phyloP scores from a whole-genome alignment of 2,113 vertebrate genomes.

The Falcunculus frontatus region DNA sequence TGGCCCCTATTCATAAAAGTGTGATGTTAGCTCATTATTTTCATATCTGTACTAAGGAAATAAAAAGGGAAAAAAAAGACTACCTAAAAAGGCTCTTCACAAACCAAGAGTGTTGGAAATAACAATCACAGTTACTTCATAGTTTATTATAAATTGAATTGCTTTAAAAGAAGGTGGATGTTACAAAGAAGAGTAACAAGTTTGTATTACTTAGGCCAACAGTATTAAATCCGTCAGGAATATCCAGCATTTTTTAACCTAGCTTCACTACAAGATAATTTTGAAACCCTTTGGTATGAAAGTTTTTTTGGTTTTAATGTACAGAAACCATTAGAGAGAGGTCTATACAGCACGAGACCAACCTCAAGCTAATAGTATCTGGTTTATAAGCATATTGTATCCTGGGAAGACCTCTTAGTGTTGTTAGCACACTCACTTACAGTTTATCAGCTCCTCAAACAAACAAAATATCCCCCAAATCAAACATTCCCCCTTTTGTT shows the following conservation, averaged over 20 bases:
- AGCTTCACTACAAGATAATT: not conserved
- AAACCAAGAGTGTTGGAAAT: not conserved
- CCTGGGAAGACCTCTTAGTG: not conserved
- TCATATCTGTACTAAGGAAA: not conserved
- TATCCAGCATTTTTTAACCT: not conserved
- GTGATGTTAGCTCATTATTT: not conserved
- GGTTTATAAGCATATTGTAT: not conserved
- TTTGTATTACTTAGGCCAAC: not conserved
- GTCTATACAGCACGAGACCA: not conserved
- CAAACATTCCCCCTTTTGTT: not conserved
- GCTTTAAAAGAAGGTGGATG: not conserved
- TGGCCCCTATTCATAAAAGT: not conserved
- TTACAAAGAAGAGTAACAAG: not conserved
- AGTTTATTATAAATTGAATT: not conserved
- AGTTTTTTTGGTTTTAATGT: not conserved
- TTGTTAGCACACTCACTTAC: not conserved
- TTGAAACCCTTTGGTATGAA: not conserved
- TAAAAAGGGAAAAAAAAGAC: fast-evolving
- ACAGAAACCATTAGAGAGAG: not conserved
- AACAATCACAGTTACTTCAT: not conserved
- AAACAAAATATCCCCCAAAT: not conserved
- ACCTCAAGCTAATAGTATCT: not conserved
- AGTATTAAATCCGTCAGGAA: not conserved
- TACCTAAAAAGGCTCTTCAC: not conserved
- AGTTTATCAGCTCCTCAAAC: not conserved